Conservation (phyloP, 2,888 invertebrate species). For the Caenorhabditis macrosperma region DNA sequence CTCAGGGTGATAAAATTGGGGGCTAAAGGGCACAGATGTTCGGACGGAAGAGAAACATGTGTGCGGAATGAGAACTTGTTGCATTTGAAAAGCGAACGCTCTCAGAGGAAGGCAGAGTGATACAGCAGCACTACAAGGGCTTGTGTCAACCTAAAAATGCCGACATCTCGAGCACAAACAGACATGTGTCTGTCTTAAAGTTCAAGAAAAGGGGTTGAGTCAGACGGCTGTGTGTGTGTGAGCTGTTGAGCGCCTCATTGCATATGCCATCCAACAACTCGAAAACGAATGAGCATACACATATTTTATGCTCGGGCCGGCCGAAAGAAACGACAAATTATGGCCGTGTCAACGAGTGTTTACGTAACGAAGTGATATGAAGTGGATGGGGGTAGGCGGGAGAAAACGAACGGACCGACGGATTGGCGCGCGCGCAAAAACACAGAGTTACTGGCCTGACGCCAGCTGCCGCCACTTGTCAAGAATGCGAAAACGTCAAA, state of each 20-base stretch:
- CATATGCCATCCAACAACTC: slow-evolving; percentile 33
- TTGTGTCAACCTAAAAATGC: background rate
- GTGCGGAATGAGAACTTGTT: background rate
- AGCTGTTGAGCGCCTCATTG: slow-evolving; percentile 10
- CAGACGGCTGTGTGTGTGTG: background rate
- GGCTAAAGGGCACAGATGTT: background rate
- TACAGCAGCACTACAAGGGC: background rate
- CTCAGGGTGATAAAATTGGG: background rate
- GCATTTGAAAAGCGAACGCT: background rate
- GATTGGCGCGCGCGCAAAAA: slow-evolving; percentile 30
- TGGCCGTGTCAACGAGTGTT: slow-evolving; percentile 31
- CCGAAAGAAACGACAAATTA: slow-evolving; percentile 42
- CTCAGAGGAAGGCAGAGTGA: background rate
- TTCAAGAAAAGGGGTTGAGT: slow-evolving; percentile 23
- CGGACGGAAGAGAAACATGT: background rate
- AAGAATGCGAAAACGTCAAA: slow-evolving; percentile 6
- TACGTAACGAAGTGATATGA: slow-evolving; percentile 45
- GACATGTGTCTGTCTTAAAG: background rate
- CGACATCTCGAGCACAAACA: background rate
- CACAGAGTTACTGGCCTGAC: slow-evolving; percentile 31
- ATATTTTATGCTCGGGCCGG: slow-evolving; percentile 26
- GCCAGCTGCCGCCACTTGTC: slow-evolving; percentile 31
- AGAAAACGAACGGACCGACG: slow-evolving; percentile 21
- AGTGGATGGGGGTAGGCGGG: slow-evolving; percentile 22
- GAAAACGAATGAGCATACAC: slow-evolving; percentile 1